phyloP scores from a whole-genome alignment of 1,140 invertebrate genomes.

The Cyclargus thomasi region DNA sequence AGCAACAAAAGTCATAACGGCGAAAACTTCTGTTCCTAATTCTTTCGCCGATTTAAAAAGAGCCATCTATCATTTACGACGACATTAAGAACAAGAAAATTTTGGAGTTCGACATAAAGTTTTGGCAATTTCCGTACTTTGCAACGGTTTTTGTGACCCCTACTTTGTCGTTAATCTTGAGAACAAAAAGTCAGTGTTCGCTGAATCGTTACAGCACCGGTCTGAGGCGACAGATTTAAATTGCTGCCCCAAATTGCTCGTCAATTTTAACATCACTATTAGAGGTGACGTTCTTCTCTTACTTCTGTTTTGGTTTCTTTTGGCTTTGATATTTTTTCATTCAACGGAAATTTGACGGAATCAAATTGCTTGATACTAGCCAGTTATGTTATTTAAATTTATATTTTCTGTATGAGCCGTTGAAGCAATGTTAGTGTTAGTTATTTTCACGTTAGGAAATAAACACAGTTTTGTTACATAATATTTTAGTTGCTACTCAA shows the following conservation, averaged over 20 bases:
- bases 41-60: conserved; percentile 71
- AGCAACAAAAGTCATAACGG: conserved; percentile 21
- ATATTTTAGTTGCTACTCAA: no score
- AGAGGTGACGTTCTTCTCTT: conserved; percentile 20
- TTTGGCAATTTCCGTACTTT: conserved; percentile 69
- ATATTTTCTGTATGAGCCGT: no score
- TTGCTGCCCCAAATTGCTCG: conserved; percentile 43
- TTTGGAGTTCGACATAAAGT: conserved; percentile 67
- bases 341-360: neutral
- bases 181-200: conserved; percentile 63
- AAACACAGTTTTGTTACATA: no score
- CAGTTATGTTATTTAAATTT: no score
- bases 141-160: conserved; percentile 62
- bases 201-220: conserved; percentile 51
- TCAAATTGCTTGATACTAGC: no score
- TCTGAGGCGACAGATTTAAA: conserved; percentile 63
- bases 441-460: no score
- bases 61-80: conserved; percentile 71
- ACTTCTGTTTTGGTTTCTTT: neutral
- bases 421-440: no score
- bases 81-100: conserved; percentile 70
- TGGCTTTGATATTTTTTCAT: neutral
- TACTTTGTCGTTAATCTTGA: conserved; percentile 68
- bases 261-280: conserved; percentile 30
- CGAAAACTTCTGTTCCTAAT: conserved; percentile 67